Evolutionary conservation across 2,113 vertebrate species (phyloP).

Genomic region (Alectura lathami): DNA sequence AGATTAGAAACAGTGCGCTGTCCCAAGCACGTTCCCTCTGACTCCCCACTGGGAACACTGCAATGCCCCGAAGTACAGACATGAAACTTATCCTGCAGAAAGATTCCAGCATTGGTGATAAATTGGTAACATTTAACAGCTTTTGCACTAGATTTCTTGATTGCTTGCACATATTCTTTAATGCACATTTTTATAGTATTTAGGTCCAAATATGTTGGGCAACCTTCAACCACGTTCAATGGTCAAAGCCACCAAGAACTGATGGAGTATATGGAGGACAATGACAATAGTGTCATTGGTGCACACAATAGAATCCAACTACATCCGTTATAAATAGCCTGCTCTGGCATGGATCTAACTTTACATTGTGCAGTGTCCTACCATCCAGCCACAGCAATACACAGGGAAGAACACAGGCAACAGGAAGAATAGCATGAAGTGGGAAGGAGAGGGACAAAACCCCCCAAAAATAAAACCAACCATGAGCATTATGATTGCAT

Average conservation of each 20-base stretch:
- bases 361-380: neutral
- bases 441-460: neutral
- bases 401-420: neutral
- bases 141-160: neutral
- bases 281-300: neutral
- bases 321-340: neutral
- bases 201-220: neutral
- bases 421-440: neutral
- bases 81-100: neutral
- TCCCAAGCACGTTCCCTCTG: neutral
- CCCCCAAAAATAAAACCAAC: neutral
- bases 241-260: neutral
- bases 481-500: neutral
- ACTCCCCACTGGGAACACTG: neutral
- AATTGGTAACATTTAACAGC: neutral
- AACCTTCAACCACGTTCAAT: neutral
- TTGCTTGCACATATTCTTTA: neutral
- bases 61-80: neutral
- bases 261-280: neutral
- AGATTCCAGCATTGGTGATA: neutral
- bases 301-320: neutral
- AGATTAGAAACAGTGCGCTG: slow-evolving; percentile 59
- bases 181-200: neutral
- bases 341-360: neutral
- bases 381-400: neutral